Evolutionary conservation across 2,888 invertebrate genomes (phyloP).

Genomic region (Parasteatoda lunata): DNA sequence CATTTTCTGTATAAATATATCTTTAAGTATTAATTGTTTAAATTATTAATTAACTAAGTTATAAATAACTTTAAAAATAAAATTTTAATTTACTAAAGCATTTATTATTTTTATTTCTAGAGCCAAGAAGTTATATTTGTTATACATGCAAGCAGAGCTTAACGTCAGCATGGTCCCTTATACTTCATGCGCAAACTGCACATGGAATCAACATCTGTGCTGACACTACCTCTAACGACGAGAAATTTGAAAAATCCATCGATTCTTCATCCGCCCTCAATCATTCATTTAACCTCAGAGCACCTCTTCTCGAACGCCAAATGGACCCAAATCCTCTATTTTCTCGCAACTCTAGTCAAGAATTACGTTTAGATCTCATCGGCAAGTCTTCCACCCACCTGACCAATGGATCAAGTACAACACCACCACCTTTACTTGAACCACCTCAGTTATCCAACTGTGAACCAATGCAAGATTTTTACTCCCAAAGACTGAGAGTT

Average conservation of each 20-base stretch:
- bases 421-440: conserved; percentile 56
- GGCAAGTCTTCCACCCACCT: conserved; percentile 74
- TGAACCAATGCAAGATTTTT: conserved; percentile 85
- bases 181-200: conserved; percentile 94
- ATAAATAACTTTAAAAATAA: neutral
- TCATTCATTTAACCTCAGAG: conserved; percentile 78
- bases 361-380: conserved; percentile 79
- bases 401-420: conserved; percentile 39
- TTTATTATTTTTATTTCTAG: conserved; percentile 74
- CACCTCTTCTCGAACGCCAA: conserved; percentile 80
- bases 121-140: conserved; percentile 94
- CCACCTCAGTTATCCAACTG: conserved; percentile 54
- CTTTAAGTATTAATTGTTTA: neutral
- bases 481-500: conserved; percentile 99
- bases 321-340: conserved; percentile 76
- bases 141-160: conserved; percentile 93
- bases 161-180: conserved; percentile 92
- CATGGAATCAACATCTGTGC: conserved; percentile 96
- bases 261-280: conserved; percentile 63
- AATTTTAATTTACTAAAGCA: neutral
- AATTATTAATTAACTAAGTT: too few relatives aligned
- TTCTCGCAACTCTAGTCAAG: conserved; percentile 82
- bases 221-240: conserved; percentile 75
- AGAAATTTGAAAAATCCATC: conserved; percentile 34
- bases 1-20: neutral